Evolutionary conservation across 2,888 invertebrate genomes (phyloP).

Genomic region (Pantelozetes paolii): DNA sequence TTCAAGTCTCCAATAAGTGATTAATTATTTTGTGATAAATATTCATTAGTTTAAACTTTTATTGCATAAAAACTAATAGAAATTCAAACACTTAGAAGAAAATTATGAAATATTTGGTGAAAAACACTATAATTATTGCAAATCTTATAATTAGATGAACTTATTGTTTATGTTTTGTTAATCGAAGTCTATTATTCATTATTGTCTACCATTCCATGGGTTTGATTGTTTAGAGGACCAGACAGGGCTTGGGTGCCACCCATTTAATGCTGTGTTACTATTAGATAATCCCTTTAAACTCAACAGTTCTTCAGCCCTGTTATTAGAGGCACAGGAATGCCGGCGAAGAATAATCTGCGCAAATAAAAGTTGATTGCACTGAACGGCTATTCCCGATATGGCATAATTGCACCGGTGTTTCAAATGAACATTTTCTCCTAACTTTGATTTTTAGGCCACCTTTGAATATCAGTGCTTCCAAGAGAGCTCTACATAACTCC

Average conservation of each 20-base stretch:
- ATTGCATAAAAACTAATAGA: not conserved
- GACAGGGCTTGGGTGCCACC: not conserved
- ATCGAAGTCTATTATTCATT: not conserved
- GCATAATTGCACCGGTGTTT: not conserved
- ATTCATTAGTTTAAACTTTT: not conserved
- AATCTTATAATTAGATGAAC: not conserved
- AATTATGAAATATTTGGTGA: not conserved
- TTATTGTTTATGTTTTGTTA: constrained; percentile 16
- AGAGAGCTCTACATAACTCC: not conserved
- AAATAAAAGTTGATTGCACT: not conserved
- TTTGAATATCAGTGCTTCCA: not conserved
- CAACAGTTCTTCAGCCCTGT: not conserved
- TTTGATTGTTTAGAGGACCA: not conserved
- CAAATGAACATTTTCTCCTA: not conserved
- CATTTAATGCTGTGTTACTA: constrained; percentile 5
- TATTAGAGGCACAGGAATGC: not conserved
- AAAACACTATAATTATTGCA: constrained; percentile 1
- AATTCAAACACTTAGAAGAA: not conserved
- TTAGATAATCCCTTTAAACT: constrained; percentile 23
- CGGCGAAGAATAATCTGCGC: not conserved
- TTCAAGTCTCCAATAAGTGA: not conserved
- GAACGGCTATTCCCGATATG: not conserved
- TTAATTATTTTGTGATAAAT: not conserved
- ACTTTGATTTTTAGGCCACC: not conserved
- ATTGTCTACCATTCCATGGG: not conserved